These are phyloP conservation scores for Lates japonicus DNA, from an alignment of 2,797 vertebrate genomes.

Conservation along the genomic window DNA sequence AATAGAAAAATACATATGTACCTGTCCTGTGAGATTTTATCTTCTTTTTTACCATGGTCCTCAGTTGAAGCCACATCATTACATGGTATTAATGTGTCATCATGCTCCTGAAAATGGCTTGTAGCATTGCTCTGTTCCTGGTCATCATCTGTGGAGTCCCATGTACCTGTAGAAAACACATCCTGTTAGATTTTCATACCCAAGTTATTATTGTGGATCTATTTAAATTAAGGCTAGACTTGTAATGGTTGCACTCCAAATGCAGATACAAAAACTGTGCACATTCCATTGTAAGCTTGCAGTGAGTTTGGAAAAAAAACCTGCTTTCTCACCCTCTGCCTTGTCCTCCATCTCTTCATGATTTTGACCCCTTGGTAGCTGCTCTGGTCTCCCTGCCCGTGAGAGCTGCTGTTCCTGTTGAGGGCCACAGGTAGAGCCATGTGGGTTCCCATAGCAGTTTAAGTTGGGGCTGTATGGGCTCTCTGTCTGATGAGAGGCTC, in stretches of 20 bases:
- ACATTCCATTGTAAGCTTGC: background rate
- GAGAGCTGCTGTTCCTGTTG: constrained; percentile 24
- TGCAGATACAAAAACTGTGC: background rate
- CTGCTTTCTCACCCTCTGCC: constrained; percentile 52
- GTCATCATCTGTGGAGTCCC: constrained; percentile 38
- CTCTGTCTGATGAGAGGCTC: constrained; percentile 10
- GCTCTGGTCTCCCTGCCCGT: constrained; percentile 5
- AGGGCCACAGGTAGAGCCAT: constrained; percentile 1
- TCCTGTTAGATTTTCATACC: background rate
- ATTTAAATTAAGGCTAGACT: background rate
- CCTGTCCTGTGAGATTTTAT: constrained; percentile 72
- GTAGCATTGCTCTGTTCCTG: constrained; percentile 19
- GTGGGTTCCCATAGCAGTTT: background rate
- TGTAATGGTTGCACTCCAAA: background rate
- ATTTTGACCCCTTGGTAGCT: constrained; percentile 10
- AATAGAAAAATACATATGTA: constrained; percentile 19
- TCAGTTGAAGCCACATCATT: constrained; percentile 12
- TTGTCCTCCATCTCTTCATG: constrained; percentile 23
- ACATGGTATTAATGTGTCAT: background rate
- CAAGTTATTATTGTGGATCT: background rate
- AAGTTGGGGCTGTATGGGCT: background rate
- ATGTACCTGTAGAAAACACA: constrained; percentile 35
- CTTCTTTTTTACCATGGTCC: constrained; percentile 28
- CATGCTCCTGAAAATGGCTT: constrained; percentile 30
- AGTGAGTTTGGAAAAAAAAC: no score